These are phyloP conservation scores for Drosophila obscura DNA, from an alignment of 1,140 invertebrate genomes.

Conservation along the genomic window DNA sequence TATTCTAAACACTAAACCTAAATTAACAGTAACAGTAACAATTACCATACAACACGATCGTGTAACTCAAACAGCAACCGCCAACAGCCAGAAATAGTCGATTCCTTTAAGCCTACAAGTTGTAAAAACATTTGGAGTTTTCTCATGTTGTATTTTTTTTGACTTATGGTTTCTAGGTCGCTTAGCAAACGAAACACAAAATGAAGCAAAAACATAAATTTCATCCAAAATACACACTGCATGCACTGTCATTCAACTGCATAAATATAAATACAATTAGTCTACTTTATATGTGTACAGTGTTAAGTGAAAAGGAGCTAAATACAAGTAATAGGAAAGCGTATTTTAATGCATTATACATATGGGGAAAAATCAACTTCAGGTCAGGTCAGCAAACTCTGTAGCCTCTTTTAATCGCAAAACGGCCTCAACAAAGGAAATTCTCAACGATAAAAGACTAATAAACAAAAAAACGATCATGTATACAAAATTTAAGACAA, in stretches of 20 bases:
- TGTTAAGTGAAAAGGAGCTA: constrained; percentile 79
- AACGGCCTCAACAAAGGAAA: constrained; percentile 45
- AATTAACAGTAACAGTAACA: constrained; percentile 52
- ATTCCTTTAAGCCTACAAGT: constrained; percentile 24
- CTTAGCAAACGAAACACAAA: constrained; percentile 36
- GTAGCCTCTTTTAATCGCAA: constrained; percentile 43
- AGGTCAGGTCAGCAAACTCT: constrained; percentile 72
- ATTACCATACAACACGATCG: constrained; percentile 46
- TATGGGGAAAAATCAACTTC: constrained; percentile 54
- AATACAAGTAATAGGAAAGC: constrained; percentile 56
- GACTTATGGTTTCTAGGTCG: constrained; percentile 35
- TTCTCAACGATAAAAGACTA: constrained; percentile 65
- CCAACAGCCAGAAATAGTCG: constrained; percentile 44
- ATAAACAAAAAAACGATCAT: constrained; percentile 58
- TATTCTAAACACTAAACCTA: constrained; percentile 74
- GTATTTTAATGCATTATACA: constrained; percentile 70
- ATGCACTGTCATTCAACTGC: constrained; percentile 48
- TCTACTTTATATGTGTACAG: constrained; percentile 81
- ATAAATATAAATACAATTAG: constrained; percentile 71
- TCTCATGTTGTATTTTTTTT: constrained; percentile 32
- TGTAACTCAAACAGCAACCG: constrained; percentile 35
- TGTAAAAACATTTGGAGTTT: constrained; percentile 49
- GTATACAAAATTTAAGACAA: constrained; percentile 74
- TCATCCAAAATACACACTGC: constrained; percentile 45
- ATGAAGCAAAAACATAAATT: constrained; percentile 22